These are phyloP conservation scores for Pituophis catenifer DNA, from an alignment of 2,113 vertebrate species.

Conservation along the genomic window DNA sequence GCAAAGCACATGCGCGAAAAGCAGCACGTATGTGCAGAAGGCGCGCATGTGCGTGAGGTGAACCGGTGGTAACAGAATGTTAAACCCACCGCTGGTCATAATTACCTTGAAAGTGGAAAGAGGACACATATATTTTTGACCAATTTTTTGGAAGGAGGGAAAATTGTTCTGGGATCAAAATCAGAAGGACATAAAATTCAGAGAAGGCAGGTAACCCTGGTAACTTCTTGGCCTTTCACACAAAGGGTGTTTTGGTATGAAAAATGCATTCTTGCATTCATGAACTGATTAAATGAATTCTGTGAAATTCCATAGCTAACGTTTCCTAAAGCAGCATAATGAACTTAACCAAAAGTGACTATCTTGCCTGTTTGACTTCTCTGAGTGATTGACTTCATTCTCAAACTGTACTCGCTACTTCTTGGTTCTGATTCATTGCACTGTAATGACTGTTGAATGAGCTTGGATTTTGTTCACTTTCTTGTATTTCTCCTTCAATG, in stretches of 20 bases:
- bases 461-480: conserved; percentile 11
- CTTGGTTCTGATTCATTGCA: conserved; percentile 24
- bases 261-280: not conserved
- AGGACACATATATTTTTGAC: not conserved
- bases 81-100: not conserved
- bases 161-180: not conserved
- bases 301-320: conserved; percentile 8
- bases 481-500: conserved; percentile 8
- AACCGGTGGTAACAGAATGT: no score
- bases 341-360: conserved; percentile 22
- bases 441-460: conserved; percentile 8
- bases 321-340: not conserved
- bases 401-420: conserved; percentile 42
- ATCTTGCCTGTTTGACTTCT: conserved; percentile 37
- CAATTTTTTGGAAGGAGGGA: not conserved
- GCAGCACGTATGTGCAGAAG: no score
- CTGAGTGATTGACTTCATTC: not conserved
- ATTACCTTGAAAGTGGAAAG: not conserved
- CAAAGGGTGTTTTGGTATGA: not conserved
- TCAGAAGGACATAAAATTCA: not conserved
- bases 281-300: not conserved
- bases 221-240: not conserved
- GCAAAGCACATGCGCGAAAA: no score
- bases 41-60: no score
- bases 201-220: not conserved